Percentiles rank a stretch among this genome's conserved stretches.
phyloP scores from a whole-genome alignment of 2,797 vertebrate species.

The Tauraco hartlaubi region DNA sequence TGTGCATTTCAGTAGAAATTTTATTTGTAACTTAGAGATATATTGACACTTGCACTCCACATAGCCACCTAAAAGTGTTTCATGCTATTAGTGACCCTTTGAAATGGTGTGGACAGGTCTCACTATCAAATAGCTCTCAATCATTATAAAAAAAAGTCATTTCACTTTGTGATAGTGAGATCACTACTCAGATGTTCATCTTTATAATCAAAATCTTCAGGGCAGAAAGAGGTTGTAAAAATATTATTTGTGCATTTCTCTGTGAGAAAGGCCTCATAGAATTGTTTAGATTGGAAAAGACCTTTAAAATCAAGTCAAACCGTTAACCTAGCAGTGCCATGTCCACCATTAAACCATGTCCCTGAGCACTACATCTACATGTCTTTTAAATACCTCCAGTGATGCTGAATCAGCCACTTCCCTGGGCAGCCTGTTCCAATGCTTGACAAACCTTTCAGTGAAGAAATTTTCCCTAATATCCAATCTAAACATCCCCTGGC shows the following conservation, averaged over 20 bases:
- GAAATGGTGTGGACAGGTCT: not conserved
- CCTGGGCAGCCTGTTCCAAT: no score
- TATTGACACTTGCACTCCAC: not conserved
- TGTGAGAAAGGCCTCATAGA: not conserved
- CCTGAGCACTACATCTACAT: no score
- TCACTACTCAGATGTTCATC: not conserved
- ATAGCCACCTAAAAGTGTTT: not conserved
- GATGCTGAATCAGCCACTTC: no score
- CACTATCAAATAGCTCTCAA: not conserved
- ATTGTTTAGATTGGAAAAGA: no score
- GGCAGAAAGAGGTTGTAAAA: not conserved
- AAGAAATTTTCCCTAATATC: no score
- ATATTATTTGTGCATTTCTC: not conserved
- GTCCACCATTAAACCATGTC: no score
- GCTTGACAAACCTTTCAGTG: no score
- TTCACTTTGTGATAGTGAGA: not conserved
- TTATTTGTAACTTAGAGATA: not conserved
- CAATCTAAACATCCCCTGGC: no score
- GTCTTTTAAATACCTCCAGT: no score
- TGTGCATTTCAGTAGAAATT: not conserved
- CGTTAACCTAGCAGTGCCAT: no score
- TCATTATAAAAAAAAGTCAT: not conserved
- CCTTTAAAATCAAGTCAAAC: no score
- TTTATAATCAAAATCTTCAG: not conserved
- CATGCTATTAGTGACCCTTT: not conserved